These are phyloP conservation scores for Macaria liturata DNA, from an alignment of 2,888 invertebrate genomes.

Conservation along the genomic window DNA sequence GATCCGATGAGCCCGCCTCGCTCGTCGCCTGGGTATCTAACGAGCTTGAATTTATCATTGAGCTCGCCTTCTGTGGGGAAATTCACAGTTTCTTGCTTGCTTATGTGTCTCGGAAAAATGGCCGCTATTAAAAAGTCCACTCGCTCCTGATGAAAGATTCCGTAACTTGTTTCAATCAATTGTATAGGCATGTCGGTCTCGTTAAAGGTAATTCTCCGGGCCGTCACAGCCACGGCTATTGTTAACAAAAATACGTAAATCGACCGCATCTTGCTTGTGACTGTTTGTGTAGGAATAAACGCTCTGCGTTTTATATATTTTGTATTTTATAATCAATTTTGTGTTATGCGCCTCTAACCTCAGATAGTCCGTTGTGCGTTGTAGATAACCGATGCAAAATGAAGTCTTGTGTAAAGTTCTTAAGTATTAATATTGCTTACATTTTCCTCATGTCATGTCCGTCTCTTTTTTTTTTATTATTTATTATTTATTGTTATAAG, in stretches of 20 bases:
- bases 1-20: background rate
- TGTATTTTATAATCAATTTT: no score
- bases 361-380: no score
- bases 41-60: conserved; percentile 1
- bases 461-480: no score
- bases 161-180: background rate
- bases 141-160: background rate
- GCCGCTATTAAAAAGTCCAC: background rate
- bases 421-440: no score
- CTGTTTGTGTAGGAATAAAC: no score
- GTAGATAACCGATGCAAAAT: no score
- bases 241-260: background rate
- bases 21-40: background rate
- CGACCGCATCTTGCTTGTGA: background rate
- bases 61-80: background rate
- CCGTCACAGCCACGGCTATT: background rate
- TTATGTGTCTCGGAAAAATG: background rate
- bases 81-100: background rate
- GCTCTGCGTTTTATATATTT: no score
- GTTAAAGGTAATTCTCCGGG: background rate
- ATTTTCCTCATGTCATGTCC: no score
- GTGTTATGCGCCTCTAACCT: no score
- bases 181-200: conserved; percentile 1
- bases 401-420: no score
- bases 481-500: no score